Base-by-base conservation (phyloP, 2,888 invertebrate genomes). In the Macrophya alboannulata region DNA sequence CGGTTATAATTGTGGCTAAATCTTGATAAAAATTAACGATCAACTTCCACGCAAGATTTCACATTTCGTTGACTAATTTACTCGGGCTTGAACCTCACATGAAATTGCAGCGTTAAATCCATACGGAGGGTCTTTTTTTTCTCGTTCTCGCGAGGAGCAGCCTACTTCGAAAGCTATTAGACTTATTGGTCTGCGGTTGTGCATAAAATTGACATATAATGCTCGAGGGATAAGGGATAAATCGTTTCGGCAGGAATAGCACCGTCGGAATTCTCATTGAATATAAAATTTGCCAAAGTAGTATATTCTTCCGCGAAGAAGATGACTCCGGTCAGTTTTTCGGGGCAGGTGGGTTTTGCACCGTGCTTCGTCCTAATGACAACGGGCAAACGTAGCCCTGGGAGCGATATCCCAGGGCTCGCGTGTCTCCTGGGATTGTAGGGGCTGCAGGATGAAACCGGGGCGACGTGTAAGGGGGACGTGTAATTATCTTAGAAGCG, bases 341-440 rank as follows among this genome's bases (percentile, higher is more conserved):
- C 31, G 31, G 74, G 71, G 84, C 84, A 84, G 84, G 76, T 74
- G 84, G n/a, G 48, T 84, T 86, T 84, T 43, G 72, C 68, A 51
- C 84, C 86, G 85, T 85, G 88, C 86, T 88, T 86, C 84, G 45
- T 85, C 89, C 89, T 92, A 91, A 92, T 90, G 90, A 90, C 89
- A 90, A 89, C 86, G 88, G 87, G 86, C 86, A 83, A 83, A 68
- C 17, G 83, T 71, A 83, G 71, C 83, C 83, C 71, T 83, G 83
- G 83, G 83, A 83, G 83, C 65, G 83, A 71, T 68, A 48, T 83
- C 68, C 71, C 59, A 84, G 79, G 81, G 85, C 86, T 89, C 89
- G 88, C 89, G 89, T 89, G 89, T 87, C 88, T 86, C 85, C 85
- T 72, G 86, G 87, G 86, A 88, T 83, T 68, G 65, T 40, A 37